These are phyloP conservation scores for Notolepis coatsorum DNA, from an alignment of 2,797 vertebrate genomes.

Conservation along the genomic window DNA sequence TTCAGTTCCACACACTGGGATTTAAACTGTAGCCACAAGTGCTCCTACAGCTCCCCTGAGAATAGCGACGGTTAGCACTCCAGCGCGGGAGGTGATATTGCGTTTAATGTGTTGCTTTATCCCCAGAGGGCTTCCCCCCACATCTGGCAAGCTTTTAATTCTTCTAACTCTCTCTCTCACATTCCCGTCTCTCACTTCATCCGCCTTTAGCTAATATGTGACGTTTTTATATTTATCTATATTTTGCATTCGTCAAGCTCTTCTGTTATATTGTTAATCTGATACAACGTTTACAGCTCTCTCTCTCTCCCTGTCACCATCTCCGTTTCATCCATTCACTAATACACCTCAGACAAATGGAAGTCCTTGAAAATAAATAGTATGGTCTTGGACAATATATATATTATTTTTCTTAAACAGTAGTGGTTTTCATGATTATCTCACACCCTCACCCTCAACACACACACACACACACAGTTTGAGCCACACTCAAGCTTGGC, in stretches of 20 bases:
- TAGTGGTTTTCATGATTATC: too few relatives aligned
- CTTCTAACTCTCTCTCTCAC: conserved; percentile 37
- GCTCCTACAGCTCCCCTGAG: conserved; percentile 73
- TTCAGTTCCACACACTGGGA: conserved; percentile 72
- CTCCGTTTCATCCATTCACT: conserved; percentile 11
- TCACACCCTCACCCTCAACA: too few relatives aligned
- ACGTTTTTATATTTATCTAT: background rate
- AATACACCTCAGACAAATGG: too few relatives aligned
- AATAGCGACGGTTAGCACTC: conserved; percentile 42
- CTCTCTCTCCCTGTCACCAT: background rate
- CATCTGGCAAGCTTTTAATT: conserved; percentile 71
- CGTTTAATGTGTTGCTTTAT: conserved; percentile 77
- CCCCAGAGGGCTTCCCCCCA: conserved; percentile 71
- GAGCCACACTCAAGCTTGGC: too few relatives aligned
- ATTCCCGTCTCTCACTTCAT: conserved; percentile 37
- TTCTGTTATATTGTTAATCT: conserved; percentile 19
- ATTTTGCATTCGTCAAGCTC: conserved; percentile 15
- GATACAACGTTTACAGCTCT: conserved; percentile 12
- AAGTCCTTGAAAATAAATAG: too few relatives aligned
- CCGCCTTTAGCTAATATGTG: conserved; percentile 10
- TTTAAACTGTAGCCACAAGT: conserved; percentile 72
- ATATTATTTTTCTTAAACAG: too few relatives aligned
- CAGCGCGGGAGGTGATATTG: conserved; percentile 76
- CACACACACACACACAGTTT: too few relatives aligned
- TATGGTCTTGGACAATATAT: too few relatives aligned